phyloP scores from a whole-genome alignment of 2,113 vertebrate species.

The Pelobates fuscus region DNA sequence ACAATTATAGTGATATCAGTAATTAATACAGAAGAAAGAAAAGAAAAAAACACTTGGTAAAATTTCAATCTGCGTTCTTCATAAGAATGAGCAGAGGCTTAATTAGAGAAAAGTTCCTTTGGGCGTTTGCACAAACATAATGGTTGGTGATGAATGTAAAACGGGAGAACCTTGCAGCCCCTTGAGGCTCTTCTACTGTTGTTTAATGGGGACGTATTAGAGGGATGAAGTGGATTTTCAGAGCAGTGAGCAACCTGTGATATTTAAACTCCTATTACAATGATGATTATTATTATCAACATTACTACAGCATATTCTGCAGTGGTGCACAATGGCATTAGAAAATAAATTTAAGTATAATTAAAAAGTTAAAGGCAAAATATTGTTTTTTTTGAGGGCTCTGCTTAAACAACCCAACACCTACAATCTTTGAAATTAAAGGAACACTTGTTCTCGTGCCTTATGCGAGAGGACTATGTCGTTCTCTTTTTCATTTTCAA shows the following conservation, averaged over 20 bases:
- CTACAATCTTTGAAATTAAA: no score
- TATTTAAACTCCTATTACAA: no score
- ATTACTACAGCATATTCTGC: no score
- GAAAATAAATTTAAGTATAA: no score
- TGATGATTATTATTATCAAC: no score
- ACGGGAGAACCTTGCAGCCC: neutral
- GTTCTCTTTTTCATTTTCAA: no score
- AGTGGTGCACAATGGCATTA: no score
- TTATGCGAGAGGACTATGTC: no score
- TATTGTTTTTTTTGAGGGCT: no score
- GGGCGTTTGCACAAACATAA: neutral
- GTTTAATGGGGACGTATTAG: neutral
- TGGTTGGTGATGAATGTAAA: neutral
- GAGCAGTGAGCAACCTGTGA: neutral
- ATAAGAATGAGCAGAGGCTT: slow-evolving; percentile 16
- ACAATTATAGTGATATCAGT: slow-evolving; percentile 12
- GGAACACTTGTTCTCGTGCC: no score
- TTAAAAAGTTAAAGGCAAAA: no score
- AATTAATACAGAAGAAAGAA: slow-evolving; percentile 28
- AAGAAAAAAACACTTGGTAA: slow-evolving; percentile 1
- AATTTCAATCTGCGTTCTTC: neutral
- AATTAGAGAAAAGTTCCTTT: slow-evolving; percentile 11
- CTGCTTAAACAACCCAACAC: no score
- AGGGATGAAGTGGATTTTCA: neutral
- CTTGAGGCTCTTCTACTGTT: neutral